Evolutionary conservation across 2,797 vertebrate species (phyloP).

Genomic region (Macropus fuliginosus): DNA sequence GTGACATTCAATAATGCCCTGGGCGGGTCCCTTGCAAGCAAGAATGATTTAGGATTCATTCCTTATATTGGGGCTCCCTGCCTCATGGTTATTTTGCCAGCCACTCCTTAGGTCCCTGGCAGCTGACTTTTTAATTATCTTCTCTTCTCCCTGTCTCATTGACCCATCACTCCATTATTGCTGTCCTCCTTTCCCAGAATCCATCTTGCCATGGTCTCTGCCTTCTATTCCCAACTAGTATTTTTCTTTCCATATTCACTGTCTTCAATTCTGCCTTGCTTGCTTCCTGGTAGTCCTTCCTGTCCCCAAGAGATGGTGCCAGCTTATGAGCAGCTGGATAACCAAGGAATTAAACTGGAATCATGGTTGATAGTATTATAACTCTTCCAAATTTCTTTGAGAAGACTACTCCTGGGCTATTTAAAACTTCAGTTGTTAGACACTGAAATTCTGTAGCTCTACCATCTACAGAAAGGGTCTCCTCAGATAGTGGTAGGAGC

Average conservation of each 20-base stretch:
- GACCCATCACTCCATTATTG: neutral
- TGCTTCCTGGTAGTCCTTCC: neutral
- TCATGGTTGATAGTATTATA: neutral
- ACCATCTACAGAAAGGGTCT: neutral
- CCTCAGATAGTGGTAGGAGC: neutral
- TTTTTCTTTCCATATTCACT: neutral
- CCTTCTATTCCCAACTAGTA: neutral
- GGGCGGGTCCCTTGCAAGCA: neutral
- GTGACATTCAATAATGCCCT: neutral
- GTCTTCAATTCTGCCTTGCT: neutral
- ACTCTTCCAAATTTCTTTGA: neutral
- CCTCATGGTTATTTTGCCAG: neutral
- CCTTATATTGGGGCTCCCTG: neutral
- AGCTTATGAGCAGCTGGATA: neutral
- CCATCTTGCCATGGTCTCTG: neutral
- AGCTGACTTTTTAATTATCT: neutral
- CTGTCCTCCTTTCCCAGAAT: neutral
- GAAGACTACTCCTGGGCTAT: neutral
- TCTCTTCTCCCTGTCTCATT: neutral
- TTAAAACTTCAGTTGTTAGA: neutral
- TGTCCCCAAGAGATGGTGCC: neutral
- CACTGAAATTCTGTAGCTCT: neutral
- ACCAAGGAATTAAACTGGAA: neutral
- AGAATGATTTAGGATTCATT: neutral
- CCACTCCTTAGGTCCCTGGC: neutral